Evolutionary conservation across 2,797 vertebrate genomes (phyloP), one percentile per base, ranked within the genome.

Genomic region (Numenius phaeopus): DNA sequence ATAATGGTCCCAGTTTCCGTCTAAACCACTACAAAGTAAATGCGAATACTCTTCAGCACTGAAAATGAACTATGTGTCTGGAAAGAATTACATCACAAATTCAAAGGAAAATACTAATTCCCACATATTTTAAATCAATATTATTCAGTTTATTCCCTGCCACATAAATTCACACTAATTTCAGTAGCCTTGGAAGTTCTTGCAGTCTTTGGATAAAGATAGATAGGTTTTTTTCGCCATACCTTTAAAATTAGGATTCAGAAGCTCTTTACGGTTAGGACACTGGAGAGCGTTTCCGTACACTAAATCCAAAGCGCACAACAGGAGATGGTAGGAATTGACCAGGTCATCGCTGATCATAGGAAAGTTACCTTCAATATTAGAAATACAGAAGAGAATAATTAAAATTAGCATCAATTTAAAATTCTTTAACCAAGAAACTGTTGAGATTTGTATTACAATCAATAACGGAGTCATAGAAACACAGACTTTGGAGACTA

Each of bases 261-360:
- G 98, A 84, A 99, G 99, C 21, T 99, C 99, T 87, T 98, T 99
- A 40, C 99, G 98, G 95, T 98, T 98, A 24, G 99, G 98, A 90
- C 99, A 99, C 10, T 99, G 98, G 64, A 99, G 98, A 49, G 99
- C 98, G 91, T 99, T 99, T 96, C 99, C 99, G 97, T 99, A 99
- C 50, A 99, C 99, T 5, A 99, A 98, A 97, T 99, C 99, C 94
- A 99, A 98, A 34, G 99, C 98, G 75, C 99, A 99, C 9, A 99
- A 96, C 92, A 99, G 97, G 91, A 99, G 99, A 85, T 99, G 99
- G 72, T 99, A 99, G 24, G 99, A 99, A 98, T 99, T 99, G 96
- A 99, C 99, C 97, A 99, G 98, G 95, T 99, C 99, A 77, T 99
- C 99, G 30, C 99, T 99, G 97, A 99, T 99, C 99, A 99, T 99